A percentile compares a stretch with the other conserved stretches of the same genome.
phyloP scores from a whole-genome alignment of 2,888 invertebrate species.

The Hetaerina titia region DNA sequence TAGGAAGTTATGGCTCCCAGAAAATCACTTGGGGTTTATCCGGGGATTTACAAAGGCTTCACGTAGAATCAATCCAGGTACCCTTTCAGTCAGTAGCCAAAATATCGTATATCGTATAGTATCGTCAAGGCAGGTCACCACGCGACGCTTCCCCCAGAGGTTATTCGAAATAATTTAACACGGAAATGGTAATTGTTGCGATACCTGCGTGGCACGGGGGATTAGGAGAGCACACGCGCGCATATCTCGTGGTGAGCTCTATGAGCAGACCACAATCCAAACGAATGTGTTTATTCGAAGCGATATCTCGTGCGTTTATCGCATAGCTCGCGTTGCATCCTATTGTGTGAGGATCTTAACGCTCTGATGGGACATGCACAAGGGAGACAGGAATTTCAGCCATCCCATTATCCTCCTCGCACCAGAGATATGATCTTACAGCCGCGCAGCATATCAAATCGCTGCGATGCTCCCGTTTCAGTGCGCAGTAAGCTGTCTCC shows the following conservation, averaged over 20 bases:
- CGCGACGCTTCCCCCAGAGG: too few relatives aligned
- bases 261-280: neutral
- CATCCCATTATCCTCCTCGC: neutral
- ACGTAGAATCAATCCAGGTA: too few relatives aligned
- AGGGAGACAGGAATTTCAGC: neutral
- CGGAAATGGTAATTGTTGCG: too few relatives aligned
- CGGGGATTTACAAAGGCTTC: too few relatives aligned
- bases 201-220: too few relatives aligned
- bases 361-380: neutral
- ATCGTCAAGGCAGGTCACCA: too few relatives aligned
- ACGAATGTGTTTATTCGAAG: neutral
- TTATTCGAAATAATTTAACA: too few relatives aligned
- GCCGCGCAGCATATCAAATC: neutral
- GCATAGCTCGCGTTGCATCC: neutral
- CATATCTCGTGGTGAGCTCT: neutral
- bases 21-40: too few relatives aligned
- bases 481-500: neutral
- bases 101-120: too few relatives aligned
- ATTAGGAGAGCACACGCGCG: neutral
- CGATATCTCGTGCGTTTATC: neutral
- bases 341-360: neutral
- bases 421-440: neutral
- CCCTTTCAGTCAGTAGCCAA: too few relatives aligned
- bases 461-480: neutral
- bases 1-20: too few relatives aligned